phyloP scores from a whole-genome alignment of 2,888 invertebrate species.

The Coenonympha glycerion region DNA sequence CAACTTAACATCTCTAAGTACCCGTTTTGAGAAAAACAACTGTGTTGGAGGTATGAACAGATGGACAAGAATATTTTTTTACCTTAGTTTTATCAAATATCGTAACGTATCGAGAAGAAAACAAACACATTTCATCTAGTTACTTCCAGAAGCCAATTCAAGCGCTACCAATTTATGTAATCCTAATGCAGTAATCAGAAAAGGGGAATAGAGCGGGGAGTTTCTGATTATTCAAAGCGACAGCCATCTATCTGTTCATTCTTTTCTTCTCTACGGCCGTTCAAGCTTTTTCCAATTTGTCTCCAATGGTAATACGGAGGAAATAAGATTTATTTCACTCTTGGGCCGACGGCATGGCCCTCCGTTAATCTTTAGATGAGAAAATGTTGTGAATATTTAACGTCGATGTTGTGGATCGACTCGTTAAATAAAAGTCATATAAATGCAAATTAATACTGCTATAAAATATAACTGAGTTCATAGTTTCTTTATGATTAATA shows the following conservation, averaged over 20 bases:
- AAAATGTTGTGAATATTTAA: background rate
- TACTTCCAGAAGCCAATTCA: conserved; percentile 6
- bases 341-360: conserved; percentile 19
- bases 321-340: conserved; percentile 38
- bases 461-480: too few relatives aligned
- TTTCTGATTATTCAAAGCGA: conserved; percentile 62
- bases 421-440: too few relatives aligned
- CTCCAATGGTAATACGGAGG: conserved; percentile 40
- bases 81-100: too few relatives aligned
- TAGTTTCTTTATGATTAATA: too few relatives aligned
- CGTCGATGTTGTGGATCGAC: background rate
- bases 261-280: conserved; percentile 45
- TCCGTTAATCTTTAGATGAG: conserved; percentile 5
- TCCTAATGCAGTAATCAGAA: conserved; percentile 48
- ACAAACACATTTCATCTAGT: conserved; percentile 1
- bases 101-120: too few relatives aligned
- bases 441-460: too few relatives aligned
- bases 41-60: too few relatives aligned
- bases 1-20: too few relatives aligned
- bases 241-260: conserved; percentile 36
- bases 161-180: conserved; percentile 18
- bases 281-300: conserved; percentile 55
- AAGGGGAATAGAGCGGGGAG: conserved; percentile 39
- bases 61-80: too few relatives aligned
- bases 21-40: too few relatives aligned